Evolutionary conservation across 64 coral and sea anemone genomes (phyloP), one percentile per base, ranked within the genome.

Genomic region (Exaiptasia diaphana): DNA sequence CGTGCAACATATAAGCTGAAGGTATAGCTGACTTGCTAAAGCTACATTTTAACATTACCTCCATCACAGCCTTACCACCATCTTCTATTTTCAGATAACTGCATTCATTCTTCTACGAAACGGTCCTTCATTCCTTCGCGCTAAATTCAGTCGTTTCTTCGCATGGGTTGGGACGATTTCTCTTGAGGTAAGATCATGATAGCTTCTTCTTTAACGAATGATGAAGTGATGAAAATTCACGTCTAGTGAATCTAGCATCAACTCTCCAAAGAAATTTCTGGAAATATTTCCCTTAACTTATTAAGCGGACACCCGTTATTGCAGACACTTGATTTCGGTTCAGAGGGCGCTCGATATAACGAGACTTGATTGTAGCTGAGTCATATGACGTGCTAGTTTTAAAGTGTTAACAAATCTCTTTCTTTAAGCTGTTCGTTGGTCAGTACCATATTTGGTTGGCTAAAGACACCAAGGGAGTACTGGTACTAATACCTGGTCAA

Each of bases 401-500:
- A 46, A 46, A 46, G 15, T 55, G 18, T 55, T 60, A 28, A 60
- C 13, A 3, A 9, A 56, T 25, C 1, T 4, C n/a, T 39, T 89
- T 34, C 28, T 57, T 75, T 29, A 53, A 99, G 95, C 77, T 99
- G 3, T 99, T 99, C 61, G 69, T 99, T 68, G 90, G 85, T n/a
- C 95, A 99, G 40, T 99, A 89, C 81, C 95, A 99, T 54, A 99
- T 99, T 23, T 99, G 85, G 85, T 68, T 99, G 14, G 95, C 95
- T n/a, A 72, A 83, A 28, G 95, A 99, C 49, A 99, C 95, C 8
- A 88, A 86, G 50, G 95, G 95, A 22, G 23, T 99, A 23, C 50
- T 99, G 59, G 90, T 99, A 4, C 79, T 99, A 1, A 89, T 99
- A 48, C 95, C 95, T 2, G 75, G 82, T 31, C 81, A 86, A 14